These are phyloP conservation scores for Dermochelys coriacea DNA, from an alignment of 2,797 vertebrate genomes.

Conservation along the genomic window DNA sequence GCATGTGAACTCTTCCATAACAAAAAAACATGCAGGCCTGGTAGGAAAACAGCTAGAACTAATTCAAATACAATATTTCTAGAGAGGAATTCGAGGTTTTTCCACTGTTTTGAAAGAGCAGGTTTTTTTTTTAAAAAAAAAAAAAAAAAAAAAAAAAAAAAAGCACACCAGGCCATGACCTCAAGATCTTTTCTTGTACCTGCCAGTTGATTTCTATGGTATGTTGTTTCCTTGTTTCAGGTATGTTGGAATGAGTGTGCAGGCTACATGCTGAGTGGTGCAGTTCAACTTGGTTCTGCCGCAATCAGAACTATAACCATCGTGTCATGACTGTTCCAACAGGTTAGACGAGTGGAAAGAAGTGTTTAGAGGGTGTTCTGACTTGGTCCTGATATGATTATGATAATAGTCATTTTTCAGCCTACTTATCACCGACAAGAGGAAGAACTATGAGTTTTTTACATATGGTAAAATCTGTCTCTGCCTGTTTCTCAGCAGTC, in stretches of 20 bases:
- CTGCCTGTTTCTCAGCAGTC: background rate
- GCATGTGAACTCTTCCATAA: background rate
- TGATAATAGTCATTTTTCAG: background rate
- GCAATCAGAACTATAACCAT: fast-evolving
- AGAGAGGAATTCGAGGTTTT: background rate
- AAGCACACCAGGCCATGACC: background rate
- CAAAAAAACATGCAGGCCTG: background rate
- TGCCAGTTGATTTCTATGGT: background rate
- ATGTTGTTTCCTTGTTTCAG: background rate
- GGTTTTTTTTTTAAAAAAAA: background rate
- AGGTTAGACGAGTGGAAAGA: background rate
- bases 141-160: background rate
- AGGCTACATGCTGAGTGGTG: background rate
- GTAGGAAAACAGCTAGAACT: background rate
- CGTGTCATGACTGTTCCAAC: background rate
- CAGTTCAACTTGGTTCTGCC: background rate
- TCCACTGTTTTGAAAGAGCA: background rate
- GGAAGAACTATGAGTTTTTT: background rate
- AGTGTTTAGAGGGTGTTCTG: background rate
- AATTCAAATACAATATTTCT: background rate
- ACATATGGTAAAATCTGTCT: background rate
- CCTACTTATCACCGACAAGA: background rate
- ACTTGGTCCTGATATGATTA: background rate
- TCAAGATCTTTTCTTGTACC: background rate
- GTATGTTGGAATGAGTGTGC: background rate